A percentile compares a stretch with the other conserved stretches of the same genome.
These are phyloP conservation scores for Tympanoctomys barrerae DNA, from an alignment of 2,797 vertebrate genomes.

Conservation along the genomic window DNA sequence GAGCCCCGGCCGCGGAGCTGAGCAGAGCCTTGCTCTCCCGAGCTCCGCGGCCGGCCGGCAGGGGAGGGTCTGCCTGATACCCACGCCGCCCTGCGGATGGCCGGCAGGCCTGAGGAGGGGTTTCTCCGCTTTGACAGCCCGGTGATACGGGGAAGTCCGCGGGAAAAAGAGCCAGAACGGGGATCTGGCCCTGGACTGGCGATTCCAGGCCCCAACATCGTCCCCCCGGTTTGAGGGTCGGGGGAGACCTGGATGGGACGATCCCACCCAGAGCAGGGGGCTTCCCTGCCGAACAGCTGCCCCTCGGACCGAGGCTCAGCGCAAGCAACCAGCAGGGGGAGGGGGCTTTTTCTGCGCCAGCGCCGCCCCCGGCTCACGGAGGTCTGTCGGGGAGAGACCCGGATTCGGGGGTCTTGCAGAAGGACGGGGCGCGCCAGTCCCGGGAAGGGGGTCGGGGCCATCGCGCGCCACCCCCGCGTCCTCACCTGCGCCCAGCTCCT, in stretches of 20 bases:
- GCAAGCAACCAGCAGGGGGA: constrained; percentile 54
- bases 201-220: constrained; percentile 26
- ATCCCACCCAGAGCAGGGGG: constrained; percentile 48
- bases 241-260: not conserved
- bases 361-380: not conserved
- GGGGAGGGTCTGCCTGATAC: constrained; percentile 3
- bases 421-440: not conserved
- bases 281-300: constrained; percentile 32
- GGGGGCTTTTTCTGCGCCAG: constrained; percentile 69
- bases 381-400: constrained; percentile 1
- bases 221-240: not conserved
- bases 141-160: not conserved
- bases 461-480: constrained; percentile 75
- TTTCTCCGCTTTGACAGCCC: constrained; percentile 43
- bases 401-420: constrained; percentile 28
- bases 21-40: not conserved
- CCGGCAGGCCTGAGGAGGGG: constrained; percentile 45
- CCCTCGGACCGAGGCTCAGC: constrained; percentile 43
- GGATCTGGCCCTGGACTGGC: constrained; percentile 28
- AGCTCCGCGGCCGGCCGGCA: constrained; percentile 28
- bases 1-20: not conserved
- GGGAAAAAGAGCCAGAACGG: not conserved
- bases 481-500: constrained; percentile 78
- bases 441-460: not conserved
- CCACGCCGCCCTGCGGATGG: constrained; percentile 14